phyloP scores from a whole-genome alignment of 2,113 vertebrate genomes.

The Oryzias celebensis region DNA sequence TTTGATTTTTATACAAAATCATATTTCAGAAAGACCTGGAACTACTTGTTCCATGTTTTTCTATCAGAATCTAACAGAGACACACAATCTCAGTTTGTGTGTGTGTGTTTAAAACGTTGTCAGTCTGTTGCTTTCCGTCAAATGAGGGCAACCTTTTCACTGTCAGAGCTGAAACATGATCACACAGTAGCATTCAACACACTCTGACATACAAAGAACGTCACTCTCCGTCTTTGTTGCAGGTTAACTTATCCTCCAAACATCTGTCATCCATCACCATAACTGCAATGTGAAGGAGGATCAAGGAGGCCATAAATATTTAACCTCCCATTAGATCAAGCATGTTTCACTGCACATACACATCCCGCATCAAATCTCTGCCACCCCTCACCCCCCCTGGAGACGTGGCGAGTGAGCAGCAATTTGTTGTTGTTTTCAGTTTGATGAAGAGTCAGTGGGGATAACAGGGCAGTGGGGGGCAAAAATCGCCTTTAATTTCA shows the following conservation, averaged over 20 bases:
- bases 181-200: constrained; percentile 1
- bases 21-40: too few species aligned
- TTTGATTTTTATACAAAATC: too few species aligned
- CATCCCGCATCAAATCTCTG: constrained; percentile 4
- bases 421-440: constrained; percentile 36
- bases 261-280: constrained; percentile 32
- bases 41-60: too few species aligned
- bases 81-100: too few species aligned
- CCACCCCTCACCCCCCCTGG: background rate
- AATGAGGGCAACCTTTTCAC: constrained; percentile 26
- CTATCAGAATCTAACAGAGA: too few species aligned
- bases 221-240: background rate
- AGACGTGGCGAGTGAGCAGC: constrained; percentile 36
- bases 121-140: constrained; percentile 28
- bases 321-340: constrained; percentile 41
- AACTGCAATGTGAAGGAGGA: constrained; percentile 25
- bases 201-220: background rate
- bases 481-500: constrained; percentile 58
- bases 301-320: constrained; percentile 47
- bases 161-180: constrained; percentile 33
- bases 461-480: constrained; percentile 31
- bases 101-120: background rate
- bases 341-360: constrained; percentile 17
- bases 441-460: constrained; percentile 49
- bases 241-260: constrained; percentile 33